Percentiles rank a stretch among this genome's conserved stretches.
Evolutionary conservation across 2,888 invertebrate species (phyloP).

Genomic region (Cheilosia pagana): DNA sequence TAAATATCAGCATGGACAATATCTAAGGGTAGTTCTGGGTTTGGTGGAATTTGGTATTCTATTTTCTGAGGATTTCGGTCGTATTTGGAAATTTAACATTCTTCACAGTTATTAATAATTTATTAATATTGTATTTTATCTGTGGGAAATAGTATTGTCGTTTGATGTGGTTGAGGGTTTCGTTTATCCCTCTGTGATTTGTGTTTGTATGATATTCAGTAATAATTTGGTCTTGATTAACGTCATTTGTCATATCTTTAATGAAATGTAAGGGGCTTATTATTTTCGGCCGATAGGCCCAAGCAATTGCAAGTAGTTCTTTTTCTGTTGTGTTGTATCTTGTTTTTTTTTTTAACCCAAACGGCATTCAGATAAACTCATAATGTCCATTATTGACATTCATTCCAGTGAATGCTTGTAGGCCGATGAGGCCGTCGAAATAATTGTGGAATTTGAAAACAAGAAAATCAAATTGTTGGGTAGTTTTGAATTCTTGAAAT

Average conservation of each 20-base stretch:
- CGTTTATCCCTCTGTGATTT: conserved; percentile 72
- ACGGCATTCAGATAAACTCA: conserved; percentile 16
- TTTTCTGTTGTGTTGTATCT: conserved; percentile 79
- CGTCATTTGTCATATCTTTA: conserved; percentile 35
- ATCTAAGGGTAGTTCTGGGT: conserved; percentile 20
- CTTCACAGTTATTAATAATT: conserved; percentile 33
- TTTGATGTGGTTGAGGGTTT: conserved; percentile 55
- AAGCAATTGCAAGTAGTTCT: conserved; percentile 79
- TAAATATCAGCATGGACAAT: conserved; percentile 26
- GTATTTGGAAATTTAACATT: conserved; percentile 33
- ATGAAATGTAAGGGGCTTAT: neutral
- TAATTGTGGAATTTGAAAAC: neutral
- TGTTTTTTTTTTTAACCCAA: conserved; percentile 46
- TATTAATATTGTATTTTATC: conserved; percentile 42
- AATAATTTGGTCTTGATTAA: conserved; percentile 65
- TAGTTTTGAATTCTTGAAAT: neutral
- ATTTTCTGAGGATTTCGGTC: conserved; percentile 39
- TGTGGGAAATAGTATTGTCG: conserved; percentile 27
- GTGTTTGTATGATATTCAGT: conserved; percentile 48
- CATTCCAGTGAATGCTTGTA: neutral
- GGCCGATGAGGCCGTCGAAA: neutral
- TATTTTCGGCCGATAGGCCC: too few species aligned
- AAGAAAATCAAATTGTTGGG: neutral
- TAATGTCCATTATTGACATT: conserved; percentile 3
- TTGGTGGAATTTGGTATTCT: neutral